These are phyloP conservation scores for Ennomos erosarius DNA, from an alignment of 2,888 invertebrate genomes.

Conservation along the genomic window DNA sequence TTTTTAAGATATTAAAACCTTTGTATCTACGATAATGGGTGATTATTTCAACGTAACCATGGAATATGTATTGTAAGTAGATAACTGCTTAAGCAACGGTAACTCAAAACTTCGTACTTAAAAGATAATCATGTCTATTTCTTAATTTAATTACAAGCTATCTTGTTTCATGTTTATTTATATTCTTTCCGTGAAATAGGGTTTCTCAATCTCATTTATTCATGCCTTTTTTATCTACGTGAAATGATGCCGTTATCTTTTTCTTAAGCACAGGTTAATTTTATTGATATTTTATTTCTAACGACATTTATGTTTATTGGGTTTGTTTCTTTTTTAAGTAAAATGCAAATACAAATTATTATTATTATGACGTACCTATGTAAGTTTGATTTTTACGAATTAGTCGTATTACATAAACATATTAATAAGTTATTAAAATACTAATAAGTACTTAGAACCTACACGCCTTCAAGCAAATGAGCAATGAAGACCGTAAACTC, in stretches of 20 bases:
- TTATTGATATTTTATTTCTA: no score
- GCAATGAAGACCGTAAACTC: no score
- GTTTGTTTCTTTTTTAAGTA: neutral
- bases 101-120: conserved; percentile 22
- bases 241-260: no score
- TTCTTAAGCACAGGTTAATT: no score
- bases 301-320: no score
- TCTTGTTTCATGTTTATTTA: conserved; percentile 20
- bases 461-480: no score
- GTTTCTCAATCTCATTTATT: conserved; percentile 19
- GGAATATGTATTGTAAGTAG: conserved; percentile 23
- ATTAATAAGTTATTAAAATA: no score
- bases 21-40: conserved; percentile 20
- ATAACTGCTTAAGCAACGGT: conserved; percentile 15
- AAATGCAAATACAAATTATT: no score
- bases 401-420: no score
- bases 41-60: conserved; percentile 20
- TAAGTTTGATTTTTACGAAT: no score
- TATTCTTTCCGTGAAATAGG: conserved; percentile 15
- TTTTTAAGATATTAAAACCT: conserved; percentile 12
- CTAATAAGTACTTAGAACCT: no score
- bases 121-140: conserved; percentile 20
- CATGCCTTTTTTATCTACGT: conserved; percentile 10
- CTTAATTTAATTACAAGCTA: conserved; percentile 28
- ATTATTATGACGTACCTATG: no score